A percentile compares a stretch with the other conserved stretches of the same genome.
Conservation (phyloP, 30 jellyfish, hydroid and myxozoan genomes). For the Turritopsis dohrnii region DNA sequence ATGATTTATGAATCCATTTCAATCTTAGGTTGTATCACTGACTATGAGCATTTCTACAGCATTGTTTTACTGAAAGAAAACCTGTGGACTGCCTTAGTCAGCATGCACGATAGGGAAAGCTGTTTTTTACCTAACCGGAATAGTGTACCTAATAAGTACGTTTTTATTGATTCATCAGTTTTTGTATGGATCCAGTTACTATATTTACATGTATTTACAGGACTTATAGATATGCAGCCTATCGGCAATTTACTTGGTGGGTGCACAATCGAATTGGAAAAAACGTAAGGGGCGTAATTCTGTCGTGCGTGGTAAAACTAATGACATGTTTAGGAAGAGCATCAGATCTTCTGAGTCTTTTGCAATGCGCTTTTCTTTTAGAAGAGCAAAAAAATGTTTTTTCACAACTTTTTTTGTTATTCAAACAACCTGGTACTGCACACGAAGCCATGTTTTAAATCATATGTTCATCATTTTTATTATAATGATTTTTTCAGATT, state of each 20-base stretch:
- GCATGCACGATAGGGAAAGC: not conserved
- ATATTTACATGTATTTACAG: not conserved
- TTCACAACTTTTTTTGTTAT: too few relatives aligned
- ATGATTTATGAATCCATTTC: too few relatives aligned
- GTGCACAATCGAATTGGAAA: conserved; percentile 6
- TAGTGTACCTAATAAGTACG: not conserved
- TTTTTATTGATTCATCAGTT: not conserved
- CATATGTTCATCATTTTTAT: too few relatives aligned
- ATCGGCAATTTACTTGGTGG: conserved; percentile 12
- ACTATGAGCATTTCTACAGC: not conserved
- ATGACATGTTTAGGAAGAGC: too few relatives aligned
- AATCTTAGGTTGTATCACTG: too few relatives aligned
- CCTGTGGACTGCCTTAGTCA: not conserved
- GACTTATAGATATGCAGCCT: not conserved
- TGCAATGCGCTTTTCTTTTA: too few relatives aligned
- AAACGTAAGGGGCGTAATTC: not conserved
- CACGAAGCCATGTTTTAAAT: too few relatives aligned
- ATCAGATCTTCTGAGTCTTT: too few relatives aligned
- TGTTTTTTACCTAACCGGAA: not conserved
- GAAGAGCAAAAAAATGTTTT: too few relatives aligned
- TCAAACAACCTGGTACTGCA: too few relatives aligned
- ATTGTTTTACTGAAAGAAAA: conserved; percentile 3
- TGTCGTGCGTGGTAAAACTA: not conserved
- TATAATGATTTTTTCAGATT: too few relatives aligned
- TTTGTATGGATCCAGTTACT: not conserved